A percentile compares a stretch with the other conserved stretches of the same genome.
Conservation (phyloP, 2,888 invertebrate genomes). For the Apocheima hispidaria region DNA sequence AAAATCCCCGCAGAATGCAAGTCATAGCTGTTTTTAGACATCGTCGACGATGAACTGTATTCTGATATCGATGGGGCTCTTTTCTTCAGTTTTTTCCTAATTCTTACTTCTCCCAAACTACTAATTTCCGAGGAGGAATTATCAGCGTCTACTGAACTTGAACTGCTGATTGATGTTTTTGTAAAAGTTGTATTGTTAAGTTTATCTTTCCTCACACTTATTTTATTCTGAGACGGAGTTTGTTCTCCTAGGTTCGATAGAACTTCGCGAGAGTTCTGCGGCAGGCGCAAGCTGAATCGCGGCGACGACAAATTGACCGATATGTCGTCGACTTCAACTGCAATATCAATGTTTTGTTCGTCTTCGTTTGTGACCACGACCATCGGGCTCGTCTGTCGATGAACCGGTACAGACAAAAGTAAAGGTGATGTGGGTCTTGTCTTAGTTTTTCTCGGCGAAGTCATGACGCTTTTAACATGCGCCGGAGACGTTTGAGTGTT, state of each 20-base stretch:
- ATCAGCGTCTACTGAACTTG: constrained; percentile 73
- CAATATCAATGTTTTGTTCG: constrained; percentile 53
- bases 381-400: constrained; percentile 74
- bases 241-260: constrained; percentile 63
- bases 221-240: constrained; percentile 44
- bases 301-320: constrained; percentile 78
- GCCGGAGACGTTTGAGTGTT: constrained; percentile 81
- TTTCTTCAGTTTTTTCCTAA: constrained; percentile 59
- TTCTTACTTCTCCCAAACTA: constrained; percentile 76
- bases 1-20: constrained; percentile 60
- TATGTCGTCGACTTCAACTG: constrained; percentile 65
- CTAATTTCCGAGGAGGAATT: constrained; percentile 77
- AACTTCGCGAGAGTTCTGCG: constrained; percentile 69
- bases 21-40: constrained; percentile 63
- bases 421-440: constrained; percentile 79
- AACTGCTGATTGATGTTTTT: constrained; percentile 57
- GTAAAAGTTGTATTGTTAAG: constrained; percentile 42
- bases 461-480: constrained; percentile 77
- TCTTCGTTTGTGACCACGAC: constrained; percentile 56
- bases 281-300: constrained; percentile 74
- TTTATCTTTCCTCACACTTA: constrained; percentile 34
- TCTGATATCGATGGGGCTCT: constrained; percentile 62
- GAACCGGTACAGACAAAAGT: constrained; percentile 55
- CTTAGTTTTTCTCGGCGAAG: constrained; percentile 76
- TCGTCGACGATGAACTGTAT: constrained; percentile 62